Base-by-base conservation (phyloP, 2,113 vertebrate species). In the Myiozetetes cayanensis region DNA sequence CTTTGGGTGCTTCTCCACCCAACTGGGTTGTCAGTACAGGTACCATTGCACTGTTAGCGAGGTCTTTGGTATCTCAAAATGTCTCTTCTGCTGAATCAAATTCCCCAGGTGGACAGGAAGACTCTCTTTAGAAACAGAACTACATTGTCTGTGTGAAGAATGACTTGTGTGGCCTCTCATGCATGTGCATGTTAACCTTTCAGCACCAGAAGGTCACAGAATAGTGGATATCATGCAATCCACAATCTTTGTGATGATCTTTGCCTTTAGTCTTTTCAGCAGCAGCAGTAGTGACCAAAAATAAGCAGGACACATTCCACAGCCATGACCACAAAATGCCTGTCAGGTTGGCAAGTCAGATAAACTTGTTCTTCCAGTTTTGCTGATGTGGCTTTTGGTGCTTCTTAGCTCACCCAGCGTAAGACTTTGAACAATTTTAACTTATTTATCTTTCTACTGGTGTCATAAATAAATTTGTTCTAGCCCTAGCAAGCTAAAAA, bases 81-180 rank as follows among this genome's bases (percentile, higher is more conserved):
- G 0, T 61, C 52, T 66, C 13, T 53, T 88, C 52, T 55, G 13
- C 47, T 27, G 23, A 61, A 27, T 8, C 6, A 44, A 44, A 9
- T 49, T 44, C 31, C 47, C 9, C 49, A n/a, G 59, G 68, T 74
- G 21, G 53, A 37, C 41, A 44, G 0, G 1, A 33, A 28, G 19
- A 22, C 18, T 65, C 22, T 65, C 19, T 43, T 66, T 23, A 73
- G 35, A 50, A 68, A 31, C 30, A 67, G 73, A 84, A 37, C 41
- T 8, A 3, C 6, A 5, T 28, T 66, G 31, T 19, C 14, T 67
- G 7, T 59, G 4, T 61, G 41, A 44, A 67, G 52, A 53, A 72
- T 0, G 2, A 19, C 47, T 24, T 24, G 18, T 0, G 6, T 55
- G 53, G 27, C n/a, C 22, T 76, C 17, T 83, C 10, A 13, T 20